phyloP scores from a whole-genome alignment of 23 tunicate species.

The Trididemnum nubilum region DNA sequence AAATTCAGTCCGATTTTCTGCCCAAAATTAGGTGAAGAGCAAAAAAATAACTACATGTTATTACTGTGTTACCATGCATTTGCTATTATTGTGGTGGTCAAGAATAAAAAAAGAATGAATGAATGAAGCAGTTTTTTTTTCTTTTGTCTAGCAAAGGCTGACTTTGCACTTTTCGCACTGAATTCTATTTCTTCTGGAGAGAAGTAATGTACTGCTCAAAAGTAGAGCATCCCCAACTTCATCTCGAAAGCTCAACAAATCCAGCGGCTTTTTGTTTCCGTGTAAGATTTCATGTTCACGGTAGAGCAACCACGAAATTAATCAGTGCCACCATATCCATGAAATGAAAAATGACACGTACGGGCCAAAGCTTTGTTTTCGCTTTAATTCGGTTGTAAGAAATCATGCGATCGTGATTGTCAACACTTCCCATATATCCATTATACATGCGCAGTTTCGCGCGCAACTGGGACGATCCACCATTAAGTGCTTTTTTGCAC shows the following conservation, averaged over 20 bases:
- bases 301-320: slow-evolving; percentile 7
- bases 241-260: slow-evolving; percentile 11
- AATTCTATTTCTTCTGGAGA: not conserved
- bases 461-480: slow-evolving; percentile 6
- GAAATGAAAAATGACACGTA: slow-evolving; percentile 10
- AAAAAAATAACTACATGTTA: no score
- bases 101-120: not conserved
- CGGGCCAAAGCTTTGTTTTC: slow-evolving; percentile 3
- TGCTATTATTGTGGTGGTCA: no score
- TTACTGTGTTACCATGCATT: no score
- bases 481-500: slow-evolving; percentile 11
- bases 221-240: slow-evolving; percentile 12
- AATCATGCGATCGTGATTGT: slow-evolving; percentile 1
- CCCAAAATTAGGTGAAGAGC: no score
- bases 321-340: not conserved
- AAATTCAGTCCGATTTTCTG: no score
- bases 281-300: not conserved
- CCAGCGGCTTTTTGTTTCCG: slow-evolving; percentile 2
- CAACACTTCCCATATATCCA: slow-evolving; percentile 5
- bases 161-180: slow-evolving; percentile 14
- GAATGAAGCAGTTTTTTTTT: not conserved
- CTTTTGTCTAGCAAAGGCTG: slow-evolving; percentile 2
- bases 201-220: not conserved
- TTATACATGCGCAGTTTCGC: not conserved
- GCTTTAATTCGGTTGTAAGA: not conserved